A percentile compares a stretch with the other conserved stretches of the same genome.
Conservation (phyloP, 1,140 invertebrate genomes). For the Pemphigus obesinymphae region DNA sequence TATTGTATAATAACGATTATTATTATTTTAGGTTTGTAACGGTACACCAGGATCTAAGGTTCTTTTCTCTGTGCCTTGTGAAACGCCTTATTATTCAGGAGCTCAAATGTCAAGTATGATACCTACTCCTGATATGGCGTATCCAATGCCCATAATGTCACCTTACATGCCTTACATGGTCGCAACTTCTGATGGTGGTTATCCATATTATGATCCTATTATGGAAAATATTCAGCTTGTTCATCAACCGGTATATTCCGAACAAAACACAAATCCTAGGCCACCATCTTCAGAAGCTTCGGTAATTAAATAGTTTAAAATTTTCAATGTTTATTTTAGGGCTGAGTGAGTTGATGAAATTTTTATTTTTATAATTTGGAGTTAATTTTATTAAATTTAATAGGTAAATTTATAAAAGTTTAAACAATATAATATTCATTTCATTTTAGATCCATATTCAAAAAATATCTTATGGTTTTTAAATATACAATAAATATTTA, state of each 20-base stretch:
- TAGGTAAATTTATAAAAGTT: neutral
- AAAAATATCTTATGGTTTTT: no score
- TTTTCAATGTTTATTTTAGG: neutral
- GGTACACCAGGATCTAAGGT: slow-evolving; percentile 19
- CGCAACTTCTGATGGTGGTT: slow-evolving; percentile 30
- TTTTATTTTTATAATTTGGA: neutral
- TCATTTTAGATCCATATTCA: no score
- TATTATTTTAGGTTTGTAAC: slow-evolving; percentile 30
- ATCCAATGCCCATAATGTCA: slow-evolving; percentile 37
- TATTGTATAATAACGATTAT: neutral
- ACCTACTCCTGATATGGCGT: slow-evolving; percentile 17
- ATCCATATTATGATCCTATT: slow-evolving; percentile 26
- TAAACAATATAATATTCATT: no score
- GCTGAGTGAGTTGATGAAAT: neutral
- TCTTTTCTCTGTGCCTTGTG: slow-evolving; percentile 24
- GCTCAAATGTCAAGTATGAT: slow-evolving; percentile 32
- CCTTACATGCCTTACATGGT: slow-evolving; percentile 38
- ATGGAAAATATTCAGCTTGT: slow-evolving; percentile 39
- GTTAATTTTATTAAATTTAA: neutral
- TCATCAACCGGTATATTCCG: slow-evolving; percentile 14
- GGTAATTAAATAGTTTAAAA: neutral
- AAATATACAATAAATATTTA: no score
- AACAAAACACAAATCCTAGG: slow-evolving; percentile 25
- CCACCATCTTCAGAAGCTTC: slow-evolving; percentile 16
- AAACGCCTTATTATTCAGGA: slow-evolving; percentile 21